Base-by-base conservation (phyloP, 2,797 vertebrate genomes). In the Erethizon dorsatum region DNA sequence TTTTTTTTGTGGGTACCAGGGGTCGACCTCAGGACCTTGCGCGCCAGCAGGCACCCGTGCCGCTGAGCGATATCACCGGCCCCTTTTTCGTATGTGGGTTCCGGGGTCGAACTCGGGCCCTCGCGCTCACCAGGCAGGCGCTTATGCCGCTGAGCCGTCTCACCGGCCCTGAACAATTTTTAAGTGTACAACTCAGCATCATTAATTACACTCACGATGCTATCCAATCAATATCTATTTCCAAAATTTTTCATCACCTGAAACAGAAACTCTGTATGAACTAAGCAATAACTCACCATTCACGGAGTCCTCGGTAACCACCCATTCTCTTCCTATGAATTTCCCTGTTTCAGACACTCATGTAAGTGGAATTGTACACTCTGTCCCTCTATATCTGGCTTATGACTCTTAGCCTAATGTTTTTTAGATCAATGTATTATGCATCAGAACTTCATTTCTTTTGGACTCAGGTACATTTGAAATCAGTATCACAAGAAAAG, bases 361-460 rank as follows among this genome's bases (percentile, higher is more conserved):
- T 61, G 6, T 61, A 69, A 41, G 52, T 28, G 14, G 24, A 73
- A 61, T 75, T 17, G 41, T n/a, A 56, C 2, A 37, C 6, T 37
- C 85, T 61, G 6, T 54, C 69, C 33, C 73, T 45, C 26, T 37
- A 2, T 11, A 7, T 33, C 31, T 88, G 41, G 31, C 12, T 93
- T 54, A 65, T 90, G 56, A 88, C 26, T 83, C 22, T 47, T 80
- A 75, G 13, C 20, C 52, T 63, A 57, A 50, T 24, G 13, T 77
- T 88, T 83, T 82, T 31, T 79, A 79, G 28, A 10, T 61, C 88
- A 15, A 84, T 84, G 79, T 14, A 22, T 41, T 0, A 61, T 41
- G 71, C 37, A 82, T 84, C 45, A 95, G 12, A 77, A 82, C 20
- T 67, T 52, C 22, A 52, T 75, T 96, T 11, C 37, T 89, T 95